Evolutionary conservation across 2,797 vertebrate species (phyloP), one percentile per base, ranked within the genome.

Genomic region (Megaceryle alcyon): DNA sequence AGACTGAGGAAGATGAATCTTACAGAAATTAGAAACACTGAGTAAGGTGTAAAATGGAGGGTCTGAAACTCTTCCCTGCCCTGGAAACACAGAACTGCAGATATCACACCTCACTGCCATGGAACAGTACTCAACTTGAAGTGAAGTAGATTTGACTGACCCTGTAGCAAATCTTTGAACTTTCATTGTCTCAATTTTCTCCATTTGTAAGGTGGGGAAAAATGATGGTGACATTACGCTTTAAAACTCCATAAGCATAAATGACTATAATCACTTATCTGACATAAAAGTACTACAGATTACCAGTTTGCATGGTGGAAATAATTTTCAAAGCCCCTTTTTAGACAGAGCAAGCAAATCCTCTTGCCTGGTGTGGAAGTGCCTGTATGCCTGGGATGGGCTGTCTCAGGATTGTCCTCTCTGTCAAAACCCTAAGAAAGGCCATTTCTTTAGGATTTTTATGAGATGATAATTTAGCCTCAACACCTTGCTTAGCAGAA

Each of bases 311-410:
- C 31, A 17, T 3, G 6, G 15, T 46, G 18, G 21, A 77, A 90
- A 77, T 54, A 1, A 65, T 61, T n/a, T 61, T 80, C 33, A 61
- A 48, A 72, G 25, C 3, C 64, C n/a, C 9, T 77, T 64, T 26
- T 49, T 39, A 78, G 20, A 29, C 25, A 75, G 18, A 66, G 25
- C 31, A 83, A 90, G 21, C 77, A 66, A 77, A n/a, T 33, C 7
- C 7, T 65, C 26, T 72, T 2, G 0, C 7, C 39, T 63, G 26
- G 33, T 54, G 3, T 9, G 54, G 26, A 65, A 44, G 7, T 5
- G 39, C 5, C 2, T 1, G 11, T 1, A 16, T 2, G n/a, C 4
- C 19, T 39, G 31, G n/a, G 4, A 21, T 39, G 31, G 44, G n/a
- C 61, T 56, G 21, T 7, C 2, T 56, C 64, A 65, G 20, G 10